These are phyloP conservation scores for Morelia viridis DNA, from an alignment of 2,797 vertebrate species.

Conservation along the genomic window DNA sequence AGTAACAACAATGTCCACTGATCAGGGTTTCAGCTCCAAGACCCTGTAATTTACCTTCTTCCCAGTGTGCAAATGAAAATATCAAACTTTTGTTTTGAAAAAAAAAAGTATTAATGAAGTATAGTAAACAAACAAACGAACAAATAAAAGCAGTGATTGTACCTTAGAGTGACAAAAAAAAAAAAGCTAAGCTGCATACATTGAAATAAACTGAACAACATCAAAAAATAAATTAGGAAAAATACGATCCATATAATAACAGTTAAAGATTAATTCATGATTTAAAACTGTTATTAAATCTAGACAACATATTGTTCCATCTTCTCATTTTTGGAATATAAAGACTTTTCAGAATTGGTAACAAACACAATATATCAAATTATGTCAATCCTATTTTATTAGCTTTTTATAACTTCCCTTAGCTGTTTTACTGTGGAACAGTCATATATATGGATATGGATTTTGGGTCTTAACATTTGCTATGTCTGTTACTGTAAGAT, in stretches of 20 bases:
- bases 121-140: no score
- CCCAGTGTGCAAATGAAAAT: no score
- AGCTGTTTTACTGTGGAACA: neutral
- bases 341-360: neutral
- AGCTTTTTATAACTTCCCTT: neutral
- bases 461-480: neutral
- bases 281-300: neutral
- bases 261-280: neutral
- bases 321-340: neutral
- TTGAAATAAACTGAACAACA: no score
- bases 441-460: neutral
- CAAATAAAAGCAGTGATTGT: no score
- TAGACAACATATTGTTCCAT: neutral
- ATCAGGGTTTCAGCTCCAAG: no score
- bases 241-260: neutral
- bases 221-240: neutral
- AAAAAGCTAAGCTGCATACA: no score
- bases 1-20: no score
- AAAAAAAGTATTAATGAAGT: no score
- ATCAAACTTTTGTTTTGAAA: no score
- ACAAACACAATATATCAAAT: neutral
- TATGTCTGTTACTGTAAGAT: neutral
- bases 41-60: no score
- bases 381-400: neutral
- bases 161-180: no score